Percentiles rank a stretch among this genome's conserved stretches.
Conservation (phyloP, 2,888 invertebrate genomes). For the Andrena fulva region DNA sequence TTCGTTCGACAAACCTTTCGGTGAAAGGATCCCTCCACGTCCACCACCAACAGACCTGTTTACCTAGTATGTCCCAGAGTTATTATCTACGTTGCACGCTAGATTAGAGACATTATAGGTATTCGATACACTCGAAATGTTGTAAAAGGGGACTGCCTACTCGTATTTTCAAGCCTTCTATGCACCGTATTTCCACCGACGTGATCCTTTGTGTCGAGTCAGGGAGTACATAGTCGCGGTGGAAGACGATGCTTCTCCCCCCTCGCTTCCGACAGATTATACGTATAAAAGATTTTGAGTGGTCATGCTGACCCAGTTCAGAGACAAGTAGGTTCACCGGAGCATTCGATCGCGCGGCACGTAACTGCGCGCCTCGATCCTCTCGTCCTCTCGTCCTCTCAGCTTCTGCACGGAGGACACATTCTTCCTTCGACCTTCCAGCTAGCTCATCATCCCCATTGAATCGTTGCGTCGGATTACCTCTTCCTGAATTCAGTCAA, state of each 20-base stretch:
- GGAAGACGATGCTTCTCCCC: conserved; percentile 9
- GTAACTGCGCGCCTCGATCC: conserved; percentile 22
- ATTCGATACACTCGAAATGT: neutral
- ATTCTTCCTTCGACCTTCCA: neutral
- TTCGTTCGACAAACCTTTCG: too few species aligned
- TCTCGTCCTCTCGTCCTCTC: conserved; percentile 2
- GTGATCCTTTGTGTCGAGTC: conserved; percentile 30
- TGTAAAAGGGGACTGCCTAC: neutral
- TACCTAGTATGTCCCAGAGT: too few species aligned
- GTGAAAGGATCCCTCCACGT: too few species aligned
- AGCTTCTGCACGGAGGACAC: neutral
- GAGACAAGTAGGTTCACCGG: conserved; percentile 49
- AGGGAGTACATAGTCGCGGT: neutral
- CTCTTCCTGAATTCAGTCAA: too few species aligned
- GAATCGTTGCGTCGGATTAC: too few species aligned
- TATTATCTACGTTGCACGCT: too few species aligned
- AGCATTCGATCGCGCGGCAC: conserved; percentile 42
- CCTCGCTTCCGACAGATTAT: conserved; percentile 30
- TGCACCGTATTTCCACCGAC: conserved; percentile 1
- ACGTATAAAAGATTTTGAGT: conserved; percentile 51
- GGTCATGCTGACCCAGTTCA: conserved; percentile 49
- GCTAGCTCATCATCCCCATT: neutral
- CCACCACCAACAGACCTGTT: too few species aligned
- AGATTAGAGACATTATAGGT: too few species aligned
- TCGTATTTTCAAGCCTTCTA: neutral